Base-by-base conservation (phyloP, 2,888 invertebrate species). In the Atethmia centrago region DNA sequence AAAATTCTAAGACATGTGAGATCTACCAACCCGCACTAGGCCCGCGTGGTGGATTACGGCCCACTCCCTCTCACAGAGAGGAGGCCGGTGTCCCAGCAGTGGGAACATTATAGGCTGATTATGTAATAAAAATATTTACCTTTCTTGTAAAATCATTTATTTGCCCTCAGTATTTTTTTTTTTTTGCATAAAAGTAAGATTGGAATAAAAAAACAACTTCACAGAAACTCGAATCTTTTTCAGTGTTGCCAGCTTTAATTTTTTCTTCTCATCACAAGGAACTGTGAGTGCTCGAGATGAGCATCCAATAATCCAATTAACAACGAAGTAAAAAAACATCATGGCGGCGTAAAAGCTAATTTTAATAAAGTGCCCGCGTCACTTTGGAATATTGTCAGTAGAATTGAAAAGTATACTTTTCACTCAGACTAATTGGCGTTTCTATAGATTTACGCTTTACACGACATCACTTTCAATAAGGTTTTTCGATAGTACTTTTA, bases 321-420 rank as follows among this genome's bases (percentile, higher is more conserved):
- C 63, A 76, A 73, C 25, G 4, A 75, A 77, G 77, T 76, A 79
- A 84, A 85, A 84, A 83, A 80, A 77, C 80, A 83, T 75, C 62
- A 79, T 69, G 65, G 59, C 58, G 63, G n/a, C 70, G 77, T 83
- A 74, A 85, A 91, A 92, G 91, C 88, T 87, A 89, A 91, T 92
- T 90, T 91, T 89, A 88, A 92, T 91, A 89, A 91, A 90, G 88
- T 88, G 83, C 69, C 68, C 8, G 28, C 62, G 70, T 73, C 88
- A 88, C 84, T 89, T 88, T 77, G 53, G 42, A 80, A 86, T 87
- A 88, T 84, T 89, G 85, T 88, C 83, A 75, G 66, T 80, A 58
- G 72, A 85, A 91, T 90, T 87, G 82, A 87, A 89, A 91, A 91
- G 90, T 89, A 88, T 87, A 92, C 89, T 92, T 93, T 90, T 87